These are phyloP conservation scores for Halichondria panicea DNA, from an alignment of 37 sponge, comb jelly and placozoan genomes.

Conservation along the genomic window DNA sequence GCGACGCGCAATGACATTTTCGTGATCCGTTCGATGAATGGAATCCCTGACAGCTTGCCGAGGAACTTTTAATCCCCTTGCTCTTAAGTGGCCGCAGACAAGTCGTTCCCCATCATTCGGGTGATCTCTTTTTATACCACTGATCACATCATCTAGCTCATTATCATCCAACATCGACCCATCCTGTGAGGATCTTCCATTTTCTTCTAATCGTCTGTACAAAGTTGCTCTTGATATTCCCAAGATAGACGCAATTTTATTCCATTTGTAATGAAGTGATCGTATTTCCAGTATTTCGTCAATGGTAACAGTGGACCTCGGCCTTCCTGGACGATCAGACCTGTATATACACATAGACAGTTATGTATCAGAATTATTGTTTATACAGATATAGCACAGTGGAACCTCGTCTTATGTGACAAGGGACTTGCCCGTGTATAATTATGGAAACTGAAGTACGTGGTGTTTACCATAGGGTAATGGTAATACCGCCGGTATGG, in stretches of 20 bases:
- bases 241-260: conserved; percentile 4
- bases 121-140: conserved; percentile 1
- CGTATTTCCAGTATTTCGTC: not conserved
- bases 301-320: not conserved
- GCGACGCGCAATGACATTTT: not conserved
- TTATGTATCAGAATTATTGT: no score
- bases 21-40: conserved; percentile 55
- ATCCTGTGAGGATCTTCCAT: not conserved
- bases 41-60: no score
- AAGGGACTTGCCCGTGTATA: no score
- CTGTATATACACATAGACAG: no score
- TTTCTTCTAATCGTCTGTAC: conserved; percentile 17
- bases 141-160: conserved; percentile 9
- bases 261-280: not conserved
- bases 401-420: no score
- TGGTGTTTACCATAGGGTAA: no score
- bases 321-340: no score
- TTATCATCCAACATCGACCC: not conserved
- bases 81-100: conserved; percentile 9
- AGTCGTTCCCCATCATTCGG: conserved; percentile 45
- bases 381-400: no score
- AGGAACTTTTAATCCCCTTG: conserved; percentile 12
- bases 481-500: no score
- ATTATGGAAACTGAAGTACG: no score
- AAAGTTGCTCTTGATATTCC: conserved; percentile 9